These are phyloP conservation scores for Sebastes goodei DNA, from an alignment of 2,797 vertebrate genomes.

Conservation along the genomic window DNA sequence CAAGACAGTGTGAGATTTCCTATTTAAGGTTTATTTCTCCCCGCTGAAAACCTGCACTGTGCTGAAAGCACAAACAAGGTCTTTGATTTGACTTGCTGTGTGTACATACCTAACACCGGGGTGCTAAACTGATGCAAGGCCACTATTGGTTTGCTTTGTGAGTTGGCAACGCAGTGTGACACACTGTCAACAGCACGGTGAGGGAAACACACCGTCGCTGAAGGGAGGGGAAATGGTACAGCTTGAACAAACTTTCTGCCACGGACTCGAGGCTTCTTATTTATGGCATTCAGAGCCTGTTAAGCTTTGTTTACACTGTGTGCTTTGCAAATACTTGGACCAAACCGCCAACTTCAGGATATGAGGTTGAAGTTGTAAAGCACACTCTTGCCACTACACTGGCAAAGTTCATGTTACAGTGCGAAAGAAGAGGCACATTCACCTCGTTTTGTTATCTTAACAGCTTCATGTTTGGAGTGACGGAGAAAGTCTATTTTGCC, in stretches of 20 bases:
- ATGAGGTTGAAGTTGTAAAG: slow-evolving; percentile 58
- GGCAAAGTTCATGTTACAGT: slow-evolving; percentile 58
- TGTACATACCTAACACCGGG: slow-evolving; percentile 78
- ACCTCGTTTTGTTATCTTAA: slow-evolving; percentile 60
- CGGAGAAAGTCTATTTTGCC: slow-evolving; percentile 53
- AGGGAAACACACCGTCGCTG: slow-evolving; percentile 52
- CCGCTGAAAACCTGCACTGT: slow-evolving; percentile 76
- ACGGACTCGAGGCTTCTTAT: slow-evolving; percentile 42
- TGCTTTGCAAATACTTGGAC: slow-evolving; percentile 73
- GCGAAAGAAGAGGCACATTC: slow-evolving; percentile 65
- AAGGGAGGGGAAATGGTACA: slow-evolving; percentile 42
- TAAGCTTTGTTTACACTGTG: slow-evolving; percentile 56
- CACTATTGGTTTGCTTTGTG: slow-evolving; percentile 65
- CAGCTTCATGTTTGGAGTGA: slow-evolving; percentile 50
- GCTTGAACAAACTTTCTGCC: slow-evolving; percentile 72
- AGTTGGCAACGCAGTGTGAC: slow-evolving; percentile 62
- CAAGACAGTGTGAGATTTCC: slow-evolving; percentile 85
- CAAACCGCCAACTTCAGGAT: slow-evolving; percentile 58
- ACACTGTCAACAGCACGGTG: slow-evolving; percentile 59
- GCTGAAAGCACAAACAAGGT: slow-evolving; percentile 74
- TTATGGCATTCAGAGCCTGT: slow-evolving; percentile 51
- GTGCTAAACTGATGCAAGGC: slow-evolving; percentile 64
- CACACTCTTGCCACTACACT: slow-evolving; percentile 47
- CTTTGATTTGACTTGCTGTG: slow-evolving; percentile 80
- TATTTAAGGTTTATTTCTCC: slow-evolving; percentile 83